Evolutionary conservation across 2,797 vertebrate genomes (phyloP).

Genomic region (Alectoris magna): DNA sequence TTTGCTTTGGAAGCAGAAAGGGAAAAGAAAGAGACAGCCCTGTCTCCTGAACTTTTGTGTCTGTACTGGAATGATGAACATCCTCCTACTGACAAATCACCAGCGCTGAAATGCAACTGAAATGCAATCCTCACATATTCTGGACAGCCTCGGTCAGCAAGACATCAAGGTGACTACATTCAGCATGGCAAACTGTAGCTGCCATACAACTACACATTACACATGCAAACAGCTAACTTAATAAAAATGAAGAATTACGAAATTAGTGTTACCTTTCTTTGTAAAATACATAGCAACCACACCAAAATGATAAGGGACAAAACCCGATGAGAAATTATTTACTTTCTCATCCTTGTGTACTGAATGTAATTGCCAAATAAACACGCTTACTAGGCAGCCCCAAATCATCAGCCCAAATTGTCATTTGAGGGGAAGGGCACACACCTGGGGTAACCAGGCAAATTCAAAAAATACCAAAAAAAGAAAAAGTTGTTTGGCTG

Average conservation of each 20-base stretch:
- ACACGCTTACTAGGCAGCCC: neutral
- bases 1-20: slow-evolving; percentile 58
- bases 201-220: neutral
- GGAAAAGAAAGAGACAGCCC: neutral
- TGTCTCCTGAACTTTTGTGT: neutral
- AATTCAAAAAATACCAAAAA: neutral
- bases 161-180: neutral
- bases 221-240: neutral
- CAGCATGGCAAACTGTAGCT: neutral
- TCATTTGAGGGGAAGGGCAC: neutral
- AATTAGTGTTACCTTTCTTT: neutral
- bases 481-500: neutral
- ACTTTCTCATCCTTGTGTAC: neutral
- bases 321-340: neutral
- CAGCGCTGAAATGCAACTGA: slow-evolving; percentile 14
- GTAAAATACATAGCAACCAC: neutral
- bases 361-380: neutral
- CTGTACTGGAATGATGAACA: slow-evolving; percentile 15
- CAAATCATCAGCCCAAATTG: neutral
- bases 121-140: neutral
- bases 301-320: neutral
- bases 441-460: neutral
- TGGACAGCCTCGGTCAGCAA: neutral
- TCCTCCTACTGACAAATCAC: slow-evolving; percentile 29
- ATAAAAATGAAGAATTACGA: neutral